phyloP scores from a whole-genome alignment of 2,797 vertebrate genomes.

The Distichodus sexfasciatus region DNA sequence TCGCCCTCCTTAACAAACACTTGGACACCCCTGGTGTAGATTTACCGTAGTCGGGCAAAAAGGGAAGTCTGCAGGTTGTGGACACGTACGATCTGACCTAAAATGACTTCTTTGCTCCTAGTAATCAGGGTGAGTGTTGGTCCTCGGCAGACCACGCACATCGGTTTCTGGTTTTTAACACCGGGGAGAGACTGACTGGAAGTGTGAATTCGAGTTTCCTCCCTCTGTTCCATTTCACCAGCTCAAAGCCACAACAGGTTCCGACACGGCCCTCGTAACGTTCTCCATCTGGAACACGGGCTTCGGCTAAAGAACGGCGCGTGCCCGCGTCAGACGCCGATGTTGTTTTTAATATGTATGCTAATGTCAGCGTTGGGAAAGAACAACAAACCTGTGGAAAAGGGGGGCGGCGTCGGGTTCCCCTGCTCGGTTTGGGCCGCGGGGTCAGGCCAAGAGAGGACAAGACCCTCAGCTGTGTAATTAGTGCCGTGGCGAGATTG shows the following conservation, averaged over 20 bases:
- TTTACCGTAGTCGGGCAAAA: no score
- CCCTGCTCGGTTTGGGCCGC: slow-evolving; percentile 10
- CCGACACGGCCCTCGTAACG: not conserved
- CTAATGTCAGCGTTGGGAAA: slow-evolving; percentile 53
- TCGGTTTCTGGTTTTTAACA: not conserved
- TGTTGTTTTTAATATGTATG: slow-evolving; percentile 68
- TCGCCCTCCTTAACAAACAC: no score
- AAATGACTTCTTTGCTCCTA: no score
- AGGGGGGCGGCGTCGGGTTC: slow-evolving; percentile 42
- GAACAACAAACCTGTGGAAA: slow-evolving; percentile 44
- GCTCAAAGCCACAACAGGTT: not conserved
- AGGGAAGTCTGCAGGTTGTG: no score
- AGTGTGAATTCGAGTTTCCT: not conserved
- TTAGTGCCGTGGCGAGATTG: slow-evolving; percentile 58
- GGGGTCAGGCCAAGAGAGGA: slow-evolving; percentile 41
- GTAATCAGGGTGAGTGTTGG: no score
- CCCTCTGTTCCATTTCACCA: not conserved
- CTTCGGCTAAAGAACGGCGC: not conserved
- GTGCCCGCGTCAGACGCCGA: slow-evolving; percentile 18
- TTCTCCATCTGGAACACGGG: not conserved
- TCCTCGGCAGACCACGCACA: not conserved
- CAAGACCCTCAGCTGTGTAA: slow-evolving; percentile 58
- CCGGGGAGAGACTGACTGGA: not conserved
- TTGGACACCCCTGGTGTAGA: no score
- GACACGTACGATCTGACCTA: no score